phyloP scores from a whole-genome alignment of 1,140 invertebrate genomes.

The Heliconius himera region DNA sequence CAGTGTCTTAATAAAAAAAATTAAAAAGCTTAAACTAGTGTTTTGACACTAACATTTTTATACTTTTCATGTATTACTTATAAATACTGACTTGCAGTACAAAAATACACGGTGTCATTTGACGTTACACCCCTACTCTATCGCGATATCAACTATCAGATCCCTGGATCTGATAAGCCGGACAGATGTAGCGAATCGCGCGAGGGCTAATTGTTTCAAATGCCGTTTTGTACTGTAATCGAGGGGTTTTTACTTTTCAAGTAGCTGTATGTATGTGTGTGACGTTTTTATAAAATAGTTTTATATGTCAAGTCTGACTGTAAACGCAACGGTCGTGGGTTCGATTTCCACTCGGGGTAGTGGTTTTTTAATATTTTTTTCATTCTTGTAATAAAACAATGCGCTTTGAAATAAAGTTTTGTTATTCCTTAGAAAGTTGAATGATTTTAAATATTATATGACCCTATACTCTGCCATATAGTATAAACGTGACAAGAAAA shows the following conservation, averaged over 20 bases:
- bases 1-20: too few species aligned
- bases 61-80: too few species aligned
- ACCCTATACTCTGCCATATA: too few species aligned
- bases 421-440: too few species aligned
- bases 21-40: too few species aligned
- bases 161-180: background rate
- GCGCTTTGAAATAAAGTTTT: too few species aligned
- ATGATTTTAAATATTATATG: too few species aligned
- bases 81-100: background rate
- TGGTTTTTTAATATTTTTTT: background rate
- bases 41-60: background rate
- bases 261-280: background rate
- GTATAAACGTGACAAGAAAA: too few species aligned
- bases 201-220: conserved; percentile 21
- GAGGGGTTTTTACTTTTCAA: background rate
- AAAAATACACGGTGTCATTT: background rate
- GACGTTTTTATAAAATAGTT: background rate
- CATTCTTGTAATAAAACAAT: background rate
- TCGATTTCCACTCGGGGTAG: background rate
- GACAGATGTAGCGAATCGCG: conserved; percentile 22
- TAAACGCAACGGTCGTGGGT: background rate
- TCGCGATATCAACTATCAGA: background rate
- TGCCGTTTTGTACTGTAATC: conserved; percentile 12
- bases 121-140: background rate
- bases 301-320: too few species aligned